These are phyloP conservation scores for Fratercula arctica DNA, from an alignment of 2,797 vertebrate species.

Conservation along the genomic window DNA sequence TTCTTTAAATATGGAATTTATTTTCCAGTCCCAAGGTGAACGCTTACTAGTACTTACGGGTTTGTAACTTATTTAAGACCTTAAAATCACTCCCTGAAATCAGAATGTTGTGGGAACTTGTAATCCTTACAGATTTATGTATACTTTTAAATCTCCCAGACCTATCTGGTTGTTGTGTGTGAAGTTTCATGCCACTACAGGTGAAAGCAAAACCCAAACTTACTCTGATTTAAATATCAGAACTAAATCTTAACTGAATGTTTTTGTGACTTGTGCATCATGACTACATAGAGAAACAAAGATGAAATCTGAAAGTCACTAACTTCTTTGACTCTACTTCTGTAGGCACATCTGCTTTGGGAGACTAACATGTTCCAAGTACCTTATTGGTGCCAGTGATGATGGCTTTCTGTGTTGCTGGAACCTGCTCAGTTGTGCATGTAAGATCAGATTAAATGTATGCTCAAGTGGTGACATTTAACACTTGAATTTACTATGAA, in stretches of 20 bases:
- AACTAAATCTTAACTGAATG: background rate
- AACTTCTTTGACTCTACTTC: conserved; percentile 35
- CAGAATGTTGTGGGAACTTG: background rate
- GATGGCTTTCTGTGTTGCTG: conserved; percentile 90
- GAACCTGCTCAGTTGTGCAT: conserved; percentile 93
- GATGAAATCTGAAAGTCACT: background rate
- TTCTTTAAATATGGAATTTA: background rate
- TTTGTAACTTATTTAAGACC: background rate
- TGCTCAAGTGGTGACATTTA: background rate
- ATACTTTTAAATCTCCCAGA: background rate
- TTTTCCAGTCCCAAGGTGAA: background rate
- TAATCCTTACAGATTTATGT: background rate
- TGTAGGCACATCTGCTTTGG: conserved; percentile 93
- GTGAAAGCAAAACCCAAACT: background rate
- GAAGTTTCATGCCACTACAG: background rate
- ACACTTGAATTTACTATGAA: background rate
- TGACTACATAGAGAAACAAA: background rate
- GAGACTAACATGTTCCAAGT: conserved; percentile 89
- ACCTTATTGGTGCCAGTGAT: conserved; percentile 87
- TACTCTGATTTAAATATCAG: background rate
- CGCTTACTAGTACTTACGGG: background rate
- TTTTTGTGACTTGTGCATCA: background rate
- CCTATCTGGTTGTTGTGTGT: background rate
- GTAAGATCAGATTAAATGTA: conserved; percentile 76
- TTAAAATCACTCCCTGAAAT: background rate